Conservation (phyloP, 2,888 invertebrate species). For the Fragum whitleyi region DNA sequence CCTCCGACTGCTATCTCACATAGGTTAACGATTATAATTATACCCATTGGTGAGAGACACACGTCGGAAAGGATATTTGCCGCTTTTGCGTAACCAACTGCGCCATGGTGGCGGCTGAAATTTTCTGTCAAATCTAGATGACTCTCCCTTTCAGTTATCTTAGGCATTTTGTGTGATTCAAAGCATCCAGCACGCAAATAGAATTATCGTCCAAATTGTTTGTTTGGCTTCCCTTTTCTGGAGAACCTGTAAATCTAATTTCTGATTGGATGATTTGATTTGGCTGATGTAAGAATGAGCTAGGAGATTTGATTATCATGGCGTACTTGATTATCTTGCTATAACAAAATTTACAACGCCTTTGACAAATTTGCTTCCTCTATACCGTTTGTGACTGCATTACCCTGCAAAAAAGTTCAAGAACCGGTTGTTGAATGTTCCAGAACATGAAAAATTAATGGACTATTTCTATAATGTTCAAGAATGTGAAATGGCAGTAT, state of each 20-base stretch:
- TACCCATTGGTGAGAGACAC: too few relatives aligned
- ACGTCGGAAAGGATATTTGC: too few relatives aligned
- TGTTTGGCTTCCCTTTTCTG: slow-evolving; percentile 29
- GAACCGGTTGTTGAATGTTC: too few relatives aligned
- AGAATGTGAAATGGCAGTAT: too few relatives aligned
- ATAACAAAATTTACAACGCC: slow-evolving; percentile 3
- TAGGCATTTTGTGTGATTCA: slow-evolving; percentile 9
- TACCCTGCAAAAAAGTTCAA: too few relatives aligned
- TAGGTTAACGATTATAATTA: too few relatives aligned
- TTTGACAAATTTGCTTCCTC: slow-evolving; percentile 12
- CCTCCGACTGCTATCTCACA: too few relatives aligned
- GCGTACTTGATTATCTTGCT: slow-evolving; percentile 12
- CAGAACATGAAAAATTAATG: too few relatives aligned
- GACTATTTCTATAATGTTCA: too few relatives aligned
- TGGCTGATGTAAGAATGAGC: slow-evolving; percentile 24
- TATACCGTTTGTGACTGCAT: neutral
- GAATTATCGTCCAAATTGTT: slow-evolving; percentile 15
- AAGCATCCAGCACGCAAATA: neutral
- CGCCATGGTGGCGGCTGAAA: too few relatives aligned
- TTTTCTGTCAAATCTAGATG: too few relatives aligned
- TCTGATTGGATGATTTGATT: slow-evolving; percentile 29
- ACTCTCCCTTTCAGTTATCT: neutral
- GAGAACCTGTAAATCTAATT: slow-evolving; percentile 24
- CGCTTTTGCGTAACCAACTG: too few relatives aligned
- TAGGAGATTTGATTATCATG: slow-evolving; percentile 20